phyloP scores from a whole-genome alignment of 2,797 vertebrate species.

The Sebastes elongatus region DNA sequence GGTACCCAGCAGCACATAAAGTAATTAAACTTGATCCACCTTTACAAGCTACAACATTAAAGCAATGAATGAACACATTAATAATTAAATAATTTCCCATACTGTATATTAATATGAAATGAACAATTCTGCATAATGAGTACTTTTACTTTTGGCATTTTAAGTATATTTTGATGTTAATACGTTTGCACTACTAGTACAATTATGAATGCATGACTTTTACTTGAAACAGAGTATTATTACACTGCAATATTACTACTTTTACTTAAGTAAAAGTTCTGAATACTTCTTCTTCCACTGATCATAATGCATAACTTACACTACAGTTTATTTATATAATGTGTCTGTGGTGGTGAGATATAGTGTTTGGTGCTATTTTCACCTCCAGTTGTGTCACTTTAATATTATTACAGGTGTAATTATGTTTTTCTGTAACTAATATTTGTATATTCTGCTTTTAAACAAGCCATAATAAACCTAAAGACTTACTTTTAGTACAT shows the following conservation, averaged over 20 bases:
- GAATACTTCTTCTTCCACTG: background rate
- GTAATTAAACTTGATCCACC: too few relatives aligned
- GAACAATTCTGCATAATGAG: too few relatives aligned
- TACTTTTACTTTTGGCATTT: too few relatives aligned
- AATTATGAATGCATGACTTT: background rate
- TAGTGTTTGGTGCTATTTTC: background rate
- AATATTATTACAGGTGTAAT: too few relatives aligned
- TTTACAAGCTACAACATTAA: too few relatives aligned
- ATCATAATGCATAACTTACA: background rate
- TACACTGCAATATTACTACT: background rate
- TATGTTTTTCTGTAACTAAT: fast-evolving
- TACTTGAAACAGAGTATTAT: background rate
- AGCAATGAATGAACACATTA: too few relatives aligned
- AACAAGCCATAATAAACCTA: background rate
- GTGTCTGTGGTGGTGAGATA: background rate
- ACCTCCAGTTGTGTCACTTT: background rate
- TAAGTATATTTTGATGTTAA: too few relatives aligned
- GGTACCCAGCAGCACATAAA: too few relatives aligned
- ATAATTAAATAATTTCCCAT: too few relatives aligned
- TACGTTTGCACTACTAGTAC: background rate
- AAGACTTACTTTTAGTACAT: background rate
- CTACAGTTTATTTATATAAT: background rate
- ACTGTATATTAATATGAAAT: too few relatives aligned
- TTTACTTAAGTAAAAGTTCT: background rate
- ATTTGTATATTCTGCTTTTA: background rate